Base-by-base conservation (phyloP, 2,888 invertebrate genomes). In the Hylaea fasciaria region DNA sequence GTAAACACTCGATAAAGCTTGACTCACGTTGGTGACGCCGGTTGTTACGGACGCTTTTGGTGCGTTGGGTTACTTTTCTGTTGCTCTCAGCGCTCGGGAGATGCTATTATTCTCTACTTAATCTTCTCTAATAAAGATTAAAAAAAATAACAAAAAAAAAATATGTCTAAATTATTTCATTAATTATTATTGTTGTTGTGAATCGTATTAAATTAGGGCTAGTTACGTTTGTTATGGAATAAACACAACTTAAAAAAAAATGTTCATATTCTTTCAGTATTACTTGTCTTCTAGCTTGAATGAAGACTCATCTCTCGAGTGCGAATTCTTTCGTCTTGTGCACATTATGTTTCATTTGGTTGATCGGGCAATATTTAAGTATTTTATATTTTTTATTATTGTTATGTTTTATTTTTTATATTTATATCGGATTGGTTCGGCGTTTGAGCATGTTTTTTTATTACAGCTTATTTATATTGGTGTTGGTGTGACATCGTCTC, bases 401-500 rank as follows among this genome's bases (percentile, higher is more conserved):
- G 7, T 73, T 77, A 68, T 65, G 85, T 81, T 43, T 49, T 35
- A 51, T 46, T 75, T 74, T 72, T 78, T 13, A 74, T 72, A 66
- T 68, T 73, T 61, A 56, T 58, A 64, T 73, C 65, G 57, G 64
- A 70, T 41, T 14, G 29, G 61, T 51, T 57, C 57, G 59, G 64
- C 46, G 46, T 65, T 78, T 72, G 71, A 72, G 86, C 86, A 86
- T 86, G 86, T 72, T 73, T 69, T n/a, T 68, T 64, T 73, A 58
- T 71, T 65, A 74, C 65, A 74, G 5, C 73, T 74, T 72, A 68
- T 73, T 69, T 76, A 69, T 73, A 73, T 67, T 83, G 90, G 91
- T 91, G 90, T 89, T 91, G 91, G 91, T 89, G 83, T 91, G 91
- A 89, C 91, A 89, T 90, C 85, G 89, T 84, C 76, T 76, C 70